Percentiles rank a stretch among this genome's conserved stretches.
Conservation (phyloP, 2,797 vertebrate genomes). For the Brotogeris chrysoptera region DNA sequence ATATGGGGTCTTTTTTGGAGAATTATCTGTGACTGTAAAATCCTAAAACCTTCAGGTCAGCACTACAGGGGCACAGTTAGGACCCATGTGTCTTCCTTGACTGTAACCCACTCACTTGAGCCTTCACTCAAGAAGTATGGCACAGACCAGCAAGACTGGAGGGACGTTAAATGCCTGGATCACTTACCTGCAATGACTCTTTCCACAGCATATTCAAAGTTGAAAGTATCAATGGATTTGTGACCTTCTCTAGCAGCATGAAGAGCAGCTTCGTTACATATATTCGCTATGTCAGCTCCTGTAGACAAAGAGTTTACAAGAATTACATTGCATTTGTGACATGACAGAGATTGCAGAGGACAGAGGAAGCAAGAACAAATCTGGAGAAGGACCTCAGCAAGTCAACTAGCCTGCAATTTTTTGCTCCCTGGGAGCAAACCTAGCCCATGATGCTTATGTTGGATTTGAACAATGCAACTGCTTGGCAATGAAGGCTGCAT, state of each 20-base stretch:
- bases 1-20: not conserved
- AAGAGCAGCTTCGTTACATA: conserved; percentile 95
- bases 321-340: not conserved
- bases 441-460: not conserved
- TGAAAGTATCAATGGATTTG: conserved; percentile 90
- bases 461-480: conserved; percentile 8
- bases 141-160: not conserved
- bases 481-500: not conserved
- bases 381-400: not conserved
- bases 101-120: not conserved
- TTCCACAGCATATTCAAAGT: conserved; percentile 95
- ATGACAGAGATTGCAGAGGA: not conserved
- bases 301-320: not conserved
- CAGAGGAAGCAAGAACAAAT: not conserved
- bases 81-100: not conserved
- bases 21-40: not conserved
- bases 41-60: not conserved
- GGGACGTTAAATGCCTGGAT: not conserved
- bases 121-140: not conserved
- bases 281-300: conserved; percentile 99
- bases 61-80: not conserved
- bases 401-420: not conserved
- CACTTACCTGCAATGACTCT: conserved; percentile 89
- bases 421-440: not conserved
- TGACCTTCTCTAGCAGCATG: conserved; percentile 94